Evolutionary conservation across 1,140 invertebrate genomes (phyloP).

Genomic region (Drusus annulatus): DNA sequence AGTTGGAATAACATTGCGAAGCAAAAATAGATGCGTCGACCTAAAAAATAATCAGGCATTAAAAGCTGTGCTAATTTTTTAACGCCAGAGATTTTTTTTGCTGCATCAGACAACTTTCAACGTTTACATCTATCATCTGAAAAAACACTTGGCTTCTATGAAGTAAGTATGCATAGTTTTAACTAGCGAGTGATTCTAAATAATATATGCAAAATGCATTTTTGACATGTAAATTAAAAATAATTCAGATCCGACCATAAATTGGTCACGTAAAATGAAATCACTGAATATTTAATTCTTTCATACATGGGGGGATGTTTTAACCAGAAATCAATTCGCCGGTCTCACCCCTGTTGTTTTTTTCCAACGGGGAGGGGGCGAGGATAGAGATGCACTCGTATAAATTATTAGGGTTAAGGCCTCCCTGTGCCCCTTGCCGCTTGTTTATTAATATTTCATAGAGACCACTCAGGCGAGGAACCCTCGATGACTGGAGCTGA

Average conservation of each 20-base stretch:
- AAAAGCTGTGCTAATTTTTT: too few relatives aligned
- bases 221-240: background rate
- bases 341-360: conserved; percentile 23
- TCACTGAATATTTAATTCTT: conserved; percentile 21
- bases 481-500: background rate
- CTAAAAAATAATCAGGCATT: too few relatives aligned
- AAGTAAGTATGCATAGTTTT: too few relatives aligned
- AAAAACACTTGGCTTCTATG: too few relatives aligned
- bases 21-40: too few relatives aligned
- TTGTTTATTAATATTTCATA: conserved; percentile 59
- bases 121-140: too few relatives aligned
- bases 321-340: conserved; percentile 41
- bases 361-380: background rate
- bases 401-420: conserved; percentile 56
- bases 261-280: conserved; percentile 14
- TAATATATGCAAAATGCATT: too few relatives aligned
- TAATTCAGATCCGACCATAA: background rate
- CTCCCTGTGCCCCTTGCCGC: conserved; percentile 51
- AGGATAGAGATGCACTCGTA: conserved; percentile 30
- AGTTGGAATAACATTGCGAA: too few relatives aligned
- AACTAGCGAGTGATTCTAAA: too few relatives aligned
- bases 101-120: too few relatives aligned
- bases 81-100: too few relatives aligned
- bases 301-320: conserved; percentile 1
- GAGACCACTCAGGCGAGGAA: conserved; percentile 50